Evolutionary conservation across 2,113 vertebrate genomes (phyloP).

Genomic region (Miniopterus natalensis): DNA sequence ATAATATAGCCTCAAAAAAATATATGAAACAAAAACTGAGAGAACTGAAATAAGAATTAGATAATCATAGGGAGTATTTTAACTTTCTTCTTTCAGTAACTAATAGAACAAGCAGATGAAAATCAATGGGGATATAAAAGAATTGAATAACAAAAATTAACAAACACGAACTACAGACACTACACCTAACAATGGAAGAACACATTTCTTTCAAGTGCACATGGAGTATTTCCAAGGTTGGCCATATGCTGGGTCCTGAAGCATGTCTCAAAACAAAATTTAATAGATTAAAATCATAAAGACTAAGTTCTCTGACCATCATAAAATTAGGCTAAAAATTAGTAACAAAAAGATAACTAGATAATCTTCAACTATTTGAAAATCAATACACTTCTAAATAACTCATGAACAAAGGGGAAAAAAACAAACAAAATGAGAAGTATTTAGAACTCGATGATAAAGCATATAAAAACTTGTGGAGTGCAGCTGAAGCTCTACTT

Average conservation of each 20-base stretch:
- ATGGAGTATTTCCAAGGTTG: not conserved
- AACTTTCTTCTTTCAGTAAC: not conserved
- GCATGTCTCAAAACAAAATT: not conserved
- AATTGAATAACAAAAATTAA: not conserved
- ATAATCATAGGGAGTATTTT: not conserved
- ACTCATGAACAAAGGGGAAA: not conserved
- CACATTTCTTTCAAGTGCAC: not conserved
- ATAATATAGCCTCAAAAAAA: not conserved
- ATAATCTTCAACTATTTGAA: not conserved
- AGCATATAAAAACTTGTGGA: not conserved
- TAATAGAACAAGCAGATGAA: not conserved
- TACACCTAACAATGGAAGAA: not conserved
- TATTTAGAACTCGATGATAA: not conserved
- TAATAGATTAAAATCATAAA: not conserved
- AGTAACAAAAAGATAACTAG: not conserved
- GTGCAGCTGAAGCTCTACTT: not conserved
- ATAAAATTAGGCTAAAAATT: not conserved
- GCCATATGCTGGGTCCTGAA: not conserved
- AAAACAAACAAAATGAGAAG: not conserved
- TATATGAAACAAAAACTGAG: not conserved
- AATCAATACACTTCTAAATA: not conserved
- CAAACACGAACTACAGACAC: not conserved
- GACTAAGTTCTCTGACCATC: not conserved
- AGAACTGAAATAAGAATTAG: not conserved
- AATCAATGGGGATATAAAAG: not conserved